Evolutionary conservation across 2,113 vertebrate genomes (phyloP), one percentile per base, ranked within the genome.

Genomic region (Paedocypris sp.): DNA sequence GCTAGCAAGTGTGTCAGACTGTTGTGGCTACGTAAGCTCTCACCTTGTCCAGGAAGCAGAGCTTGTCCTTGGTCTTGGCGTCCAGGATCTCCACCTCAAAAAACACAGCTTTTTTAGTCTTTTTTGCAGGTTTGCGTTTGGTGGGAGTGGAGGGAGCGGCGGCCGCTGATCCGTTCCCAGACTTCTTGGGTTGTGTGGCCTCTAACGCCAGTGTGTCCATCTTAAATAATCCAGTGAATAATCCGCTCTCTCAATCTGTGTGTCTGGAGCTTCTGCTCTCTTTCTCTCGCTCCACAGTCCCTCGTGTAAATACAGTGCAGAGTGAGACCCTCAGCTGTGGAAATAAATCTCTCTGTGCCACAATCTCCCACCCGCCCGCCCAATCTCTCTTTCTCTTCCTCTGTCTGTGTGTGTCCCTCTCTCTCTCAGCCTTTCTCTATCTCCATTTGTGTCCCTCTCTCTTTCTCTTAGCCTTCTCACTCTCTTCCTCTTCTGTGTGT

Each of bases 11-110:
- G n/a, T n/a, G n/a, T n/a, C n/a, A n/a, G n/a, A n/a, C n/a, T n/a
- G n/a, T n/a, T n/a, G n/a, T n/a, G n/a, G n/a, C n/a, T n/a, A n/a
- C n/a, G n/a, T n/a, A n/a, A n/a, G n/a, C n/a, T 42, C 82, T 81
- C 76, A 97, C 93, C 91, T 97, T 97, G 71, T 97, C 93, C 64
- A 97, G 83, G 83, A 97, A 97, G 77, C 92, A 94, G 58, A 97
- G 91, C 82, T 95, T 97, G 80, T 93, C 90, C 76, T 92, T 81
- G 0, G 90, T 94, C 81, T 88, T 92, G 38, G 88, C 92, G 0
- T 94, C 91, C 85, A 95, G 82, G 68, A 97, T 94, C 89, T 97
- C 93, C 91, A 97, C 93, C 93, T 97, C 93, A 12, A 97, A 95
- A 76, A 94, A 97, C 73, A 88, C 87, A 43, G 86, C 90, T 61